A percentile compares a stretch with the other conserved stretches of the same genome.
These are phyloP conservation scores for Tretioscincus oriximinensis DNA, from an alignment of 2,113 vertebrate species.

Conservation along the genomic window DNA sequence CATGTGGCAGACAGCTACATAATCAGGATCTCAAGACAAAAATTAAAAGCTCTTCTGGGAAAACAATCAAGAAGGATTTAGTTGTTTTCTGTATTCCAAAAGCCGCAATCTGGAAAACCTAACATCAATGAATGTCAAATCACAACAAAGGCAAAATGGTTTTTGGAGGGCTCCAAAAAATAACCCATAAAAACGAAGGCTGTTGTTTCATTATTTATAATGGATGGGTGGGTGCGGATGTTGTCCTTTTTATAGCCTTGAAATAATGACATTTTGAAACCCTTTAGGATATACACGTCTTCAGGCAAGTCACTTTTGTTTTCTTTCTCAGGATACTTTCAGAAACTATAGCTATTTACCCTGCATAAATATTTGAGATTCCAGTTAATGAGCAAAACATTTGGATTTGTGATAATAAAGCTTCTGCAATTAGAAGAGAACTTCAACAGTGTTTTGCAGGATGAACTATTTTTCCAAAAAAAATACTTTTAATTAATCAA, in stretches of 20 bases:
- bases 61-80: slow-evolving; percentile 45
- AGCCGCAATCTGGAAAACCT: slow-evolving; percentile 43
- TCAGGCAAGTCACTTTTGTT: background rate
- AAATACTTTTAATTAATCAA: background rate
- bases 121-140: slow-evolving; percentile 42
- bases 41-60: slow-evolving; percentile 41
- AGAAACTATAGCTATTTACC: background rate
- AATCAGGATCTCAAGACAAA: slow-evolving; percentile 33
- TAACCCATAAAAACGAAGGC: background rate
- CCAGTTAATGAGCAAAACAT: background rate
- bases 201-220: slow-evolving; percentile 11
- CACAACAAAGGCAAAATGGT: slow-evolving; percentile 28
- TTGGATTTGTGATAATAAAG: background rate
- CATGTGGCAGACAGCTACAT: slow-evolving; percentile 39
- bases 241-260: background rate
- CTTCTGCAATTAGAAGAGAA: background rate
- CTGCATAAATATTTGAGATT: background rate
- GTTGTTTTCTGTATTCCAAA: slow-evolving; percentile 39
- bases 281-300: background rate
- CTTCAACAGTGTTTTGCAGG: too few relatives aligned
- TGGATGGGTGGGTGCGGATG: background rate
- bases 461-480: background rate
- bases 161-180: slow-evolving; percentile 44
- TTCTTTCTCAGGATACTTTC: background rate
- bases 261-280: background rate